Percentiles rank a stretch among this genome's conserved stretches.
These are phyloP conservation scores for Cygnus atratus DNA, from an alignment of 2,113 vertebrate genomes.

Conservation along the genomic window DNA sequence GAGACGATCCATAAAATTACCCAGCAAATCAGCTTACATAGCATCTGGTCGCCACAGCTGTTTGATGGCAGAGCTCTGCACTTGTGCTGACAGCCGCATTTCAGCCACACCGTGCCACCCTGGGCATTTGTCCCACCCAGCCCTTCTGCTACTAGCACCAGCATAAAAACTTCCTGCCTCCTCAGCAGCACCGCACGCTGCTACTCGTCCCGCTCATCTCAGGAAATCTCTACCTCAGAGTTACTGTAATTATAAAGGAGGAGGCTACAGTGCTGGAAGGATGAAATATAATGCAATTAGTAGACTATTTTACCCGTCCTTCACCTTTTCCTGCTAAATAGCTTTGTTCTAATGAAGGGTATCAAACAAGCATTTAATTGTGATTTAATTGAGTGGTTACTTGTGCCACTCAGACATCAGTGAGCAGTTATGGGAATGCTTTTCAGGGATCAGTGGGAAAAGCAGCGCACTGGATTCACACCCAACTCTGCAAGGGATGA, in stretches of 20 bases:
- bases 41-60: neutral
- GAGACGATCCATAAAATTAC: constrained; percentile 17
- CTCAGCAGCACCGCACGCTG: neutral
- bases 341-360: neutral
- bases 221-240: neutral
- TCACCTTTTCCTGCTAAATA: constrained; percentile 12
- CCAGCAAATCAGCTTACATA: neutral
- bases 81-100: neutral
- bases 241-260: neutral
- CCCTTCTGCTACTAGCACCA: neutral
- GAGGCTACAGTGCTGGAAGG: neutral
- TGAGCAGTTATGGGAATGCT: neutral
- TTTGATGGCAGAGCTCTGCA: neutral
- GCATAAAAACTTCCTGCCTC: neutral
- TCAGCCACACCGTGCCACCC: neutral
- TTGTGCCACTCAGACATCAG: neutral
- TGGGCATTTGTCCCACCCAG: neutral
- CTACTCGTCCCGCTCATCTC: neutral
- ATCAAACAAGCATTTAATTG: neutral
- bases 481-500: neutral
- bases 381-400: neutral
- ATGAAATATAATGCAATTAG: neutral
- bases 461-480: neutral
- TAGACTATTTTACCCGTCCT: neutral
- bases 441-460: neutral